Evolutionary conservation across 1,140 invertebrate species (phyloP), one percentile per base, ranked within the genome.

Genomic region (Drosophila insularis): DNA sequence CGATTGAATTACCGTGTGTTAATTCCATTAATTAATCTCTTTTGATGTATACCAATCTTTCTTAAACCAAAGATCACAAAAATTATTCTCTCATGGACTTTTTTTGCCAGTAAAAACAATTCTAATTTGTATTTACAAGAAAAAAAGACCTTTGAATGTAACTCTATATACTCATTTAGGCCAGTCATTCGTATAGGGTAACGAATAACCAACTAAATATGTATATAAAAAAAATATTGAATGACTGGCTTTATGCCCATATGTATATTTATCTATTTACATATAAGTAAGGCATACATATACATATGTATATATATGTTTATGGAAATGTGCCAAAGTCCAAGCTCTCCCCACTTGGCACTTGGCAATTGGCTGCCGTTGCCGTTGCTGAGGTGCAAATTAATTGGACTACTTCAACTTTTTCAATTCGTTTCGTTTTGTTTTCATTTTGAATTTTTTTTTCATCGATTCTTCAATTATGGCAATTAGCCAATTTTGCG

Each of bases 401-500:
- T 75, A 78, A 78, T 78, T 71, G 55, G 75, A 67, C 74, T 37
- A 37, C 58, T 61, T n/a, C 32, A 40, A 43, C 23, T 68, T 67
- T 67, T 53, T 71, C 56, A 37, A 59, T 71, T 59, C 63, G 63
- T 75, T 75, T 53, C 68, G 43, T 67, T 75, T 75, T 55, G 39
- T 37, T 71, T 61, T 60, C 11, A 13, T 43, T 27, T 56, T n/a
- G n/a, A n/a, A n/a, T 23, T 43, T 17, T 43, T 17, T 10, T 21
- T 37, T 40, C 13, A 73, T 74, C 66, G 71, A 77, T 78, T 78
- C 71, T 78, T 74, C 68, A 78, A 78, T 74, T 78, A 78, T 69
- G 63, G 71, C 74, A 78, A 78, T 78, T 78, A 74, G 71, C 74
- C 63, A 70, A 70, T 58, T 35, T 58, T 58, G 14, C 14, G 54